Base-by-base conservation (phyloP, 2,888 invertebrate genomes). In the Apodemia hepburni region DNA sequence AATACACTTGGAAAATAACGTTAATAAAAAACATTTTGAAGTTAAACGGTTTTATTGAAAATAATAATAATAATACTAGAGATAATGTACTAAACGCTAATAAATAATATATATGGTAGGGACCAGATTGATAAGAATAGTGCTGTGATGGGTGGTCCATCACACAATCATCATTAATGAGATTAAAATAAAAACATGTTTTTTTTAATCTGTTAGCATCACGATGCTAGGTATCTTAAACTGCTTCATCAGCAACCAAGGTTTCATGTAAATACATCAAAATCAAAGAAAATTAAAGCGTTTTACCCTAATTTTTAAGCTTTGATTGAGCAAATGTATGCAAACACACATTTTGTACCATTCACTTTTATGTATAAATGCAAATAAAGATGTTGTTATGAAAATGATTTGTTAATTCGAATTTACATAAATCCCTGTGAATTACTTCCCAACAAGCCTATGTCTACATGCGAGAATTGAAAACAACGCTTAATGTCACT, bases 401-500 rank as follows among this genome's bases (percentile, higher is more conserved):
- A 61, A 61, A 61, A 58, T 61, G 58, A 61, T 61, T 61, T 61
- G 58, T 47, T 61, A 58, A 61, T 61, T 33, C 61, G 45, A 33
- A 61, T 61, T 61, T 51, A 8, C 61, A 61, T 61, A 49, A 61
- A 51, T 35, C 49, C 60, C 49, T 42, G 54, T 22, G 54, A 54
- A 54, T 54, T 54, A 54, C 54, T 22, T 54, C 54, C 54, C 27
- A 18, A 54, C 54, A 54, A 12, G 54, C 54, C 54, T 54, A 54
- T 47, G 61, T 38, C 77, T 76, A 81, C 80, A 76, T 78, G 76
- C 73, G 81, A 77, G 80, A 80, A 81, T 83, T 82, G 80, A 80
- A 81, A 85, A 81, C 54, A 54, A 54, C 54, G 82, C 81, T 83
- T 84, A 84, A 84, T 81, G 81, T 78, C 77, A 80, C 81, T 66